Evolutionary conservation across 2,797 vertebrate species (phyloP).

Genomic region (Thalassophryne amazonica): DNA sequence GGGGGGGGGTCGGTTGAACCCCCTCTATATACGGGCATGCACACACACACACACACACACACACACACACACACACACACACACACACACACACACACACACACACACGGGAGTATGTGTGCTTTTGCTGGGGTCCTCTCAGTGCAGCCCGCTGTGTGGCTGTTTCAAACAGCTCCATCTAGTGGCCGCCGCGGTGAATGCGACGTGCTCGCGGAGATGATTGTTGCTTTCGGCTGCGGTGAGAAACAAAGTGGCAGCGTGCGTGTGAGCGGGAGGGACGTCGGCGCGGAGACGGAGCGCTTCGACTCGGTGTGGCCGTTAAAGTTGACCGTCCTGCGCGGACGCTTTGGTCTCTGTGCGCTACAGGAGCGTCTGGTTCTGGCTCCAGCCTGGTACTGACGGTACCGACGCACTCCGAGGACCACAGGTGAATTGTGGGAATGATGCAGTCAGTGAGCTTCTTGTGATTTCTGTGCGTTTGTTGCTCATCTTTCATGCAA

Average conservation of each 20-base stretch:
- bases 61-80: no score
- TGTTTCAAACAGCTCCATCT: conserved; percentile 54
- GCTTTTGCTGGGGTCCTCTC: no score
- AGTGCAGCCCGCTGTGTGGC: no score
- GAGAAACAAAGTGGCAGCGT: conserved; percentile 58
- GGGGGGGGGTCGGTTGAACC: no score
- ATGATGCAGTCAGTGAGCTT: not conserved
- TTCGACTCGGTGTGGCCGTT: conserved; percentile 13
- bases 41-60: no score
- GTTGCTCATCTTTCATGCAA: conserved; percentile 4
- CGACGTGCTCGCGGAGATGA: conserved; percentile 29
- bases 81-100: no score
- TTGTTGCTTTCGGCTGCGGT: conserved; percentile 39
- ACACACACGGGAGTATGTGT: no score
- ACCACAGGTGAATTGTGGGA: conserved; percentile 60
- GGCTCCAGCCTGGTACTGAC: conserved; percentile 23
- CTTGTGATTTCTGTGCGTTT: not conserved
- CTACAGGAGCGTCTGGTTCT: conserved; percentile 24
- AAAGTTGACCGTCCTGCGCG: conserved; percentile 54
- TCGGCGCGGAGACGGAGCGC: conserved; percentile 33
- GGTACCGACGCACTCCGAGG: conserved; percentile 23
- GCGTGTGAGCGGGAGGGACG: conserved; percentile 37
- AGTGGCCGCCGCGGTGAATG: conserved; percentile 24
- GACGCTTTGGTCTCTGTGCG: conserved; percentile 30
- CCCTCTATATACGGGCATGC: no score